A percentile compares a stretch with the other conserved stretches of the same genome.
Evolutionary conservation across 2,113 vertebrate genomes (phyloP).

Genomic region (Callipepla squamata): DNA sequence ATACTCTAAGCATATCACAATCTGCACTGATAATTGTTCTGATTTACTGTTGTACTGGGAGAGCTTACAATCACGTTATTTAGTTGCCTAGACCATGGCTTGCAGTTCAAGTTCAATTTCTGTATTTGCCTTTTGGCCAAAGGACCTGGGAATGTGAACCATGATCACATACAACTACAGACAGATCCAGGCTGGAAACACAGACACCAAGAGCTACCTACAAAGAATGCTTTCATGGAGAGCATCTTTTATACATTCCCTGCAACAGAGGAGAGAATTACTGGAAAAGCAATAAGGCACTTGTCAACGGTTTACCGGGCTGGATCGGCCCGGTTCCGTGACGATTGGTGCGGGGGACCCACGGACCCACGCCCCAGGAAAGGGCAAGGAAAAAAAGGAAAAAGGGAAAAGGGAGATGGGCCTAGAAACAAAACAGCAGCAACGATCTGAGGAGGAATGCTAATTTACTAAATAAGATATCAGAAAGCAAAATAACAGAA

Average conservation of each 20-base stretch:
- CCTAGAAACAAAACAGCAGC: no score
- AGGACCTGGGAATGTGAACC: not conserved
- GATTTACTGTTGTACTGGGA: not conserved
- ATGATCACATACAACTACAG: not conserved
- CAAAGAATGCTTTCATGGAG: not conserved
- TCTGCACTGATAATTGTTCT: not conserved
- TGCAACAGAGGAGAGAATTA: not conserved
- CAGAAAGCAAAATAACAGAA: no score
- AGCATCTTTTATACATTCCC: not conserved
- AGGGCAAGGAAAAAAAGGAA: no score
- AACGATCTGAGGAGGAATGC: no score
- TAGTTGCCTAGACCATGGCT: not conserved
- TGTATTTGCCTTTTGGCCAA: not conserved
- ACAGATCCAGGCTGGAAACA: not conserved
- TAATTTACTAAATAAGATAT: no score
- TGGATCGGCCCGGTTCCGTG: no score
- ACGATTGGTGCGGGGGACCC: no score
- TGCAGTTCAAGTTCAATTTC: not conserved
- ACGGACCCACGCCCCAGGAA: no score
- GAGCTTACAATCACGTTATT: not conserved
- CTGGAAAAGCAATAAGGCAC: rapidly evolving
- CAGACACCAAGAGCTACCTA: not conserved
- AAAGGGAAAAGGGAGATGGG: no score
- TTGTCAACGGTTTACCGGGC: no score
- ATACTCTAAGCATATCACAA: not conserved